phyloP scores from a whole-genome alignment of 2,113 vertebrate species.

The Pachypanchax playfairii region DNA sequence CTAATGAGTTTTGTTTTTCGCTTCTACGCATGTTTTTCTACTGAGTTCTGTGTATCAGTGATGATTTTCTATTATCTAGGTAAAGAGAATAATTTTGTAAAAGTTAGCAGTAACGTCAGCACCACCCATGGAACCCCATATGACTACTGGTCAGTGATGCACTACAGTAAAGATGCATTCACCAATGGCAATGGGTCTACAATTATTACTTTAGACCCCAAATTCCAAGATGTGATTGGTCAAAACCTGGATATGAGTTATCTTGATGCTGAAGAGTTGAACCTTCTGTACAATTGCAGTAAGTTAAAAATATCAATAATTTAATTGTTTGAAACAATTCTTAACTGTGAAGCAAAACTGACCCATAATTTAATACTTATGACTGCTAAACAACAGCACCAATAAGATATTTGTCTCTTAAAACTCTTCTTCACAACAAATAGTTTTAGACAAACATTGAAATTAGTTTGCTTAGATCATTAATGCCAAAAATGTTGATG shows the following conservation, averaged over 20 bases:
- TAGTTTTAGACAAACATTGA: no score
- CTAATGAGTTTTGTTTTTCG: no score
- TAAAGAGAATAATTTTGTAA: neutral
- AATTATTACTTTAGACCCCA: conserved; percentile 80
- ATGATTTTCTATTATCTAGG: conserved; percentile 15
- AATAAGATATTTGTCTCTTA: no score
- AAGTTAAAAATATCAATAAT: no score
- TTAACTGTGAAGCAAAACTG: no score
- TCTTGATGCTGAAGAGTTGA: conserved; percentile 80
- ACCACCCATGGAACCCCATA: conserved; percentile 62
- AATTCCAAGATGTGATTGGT: conserved; percentile 85
- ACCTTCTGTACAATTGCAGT: conserved; percentile 85
- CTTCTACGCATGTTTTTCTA: neutral
- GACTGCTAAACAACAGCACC: no score
- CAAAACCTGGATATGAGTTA: conserved; percentile 87
- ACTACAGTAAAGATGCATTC: conserved; percentile 83
- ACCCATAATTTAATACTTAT: no score
- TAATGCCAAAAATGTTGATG: no score
- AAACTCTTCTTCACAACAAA: no score
- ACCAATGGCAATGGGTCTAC: conserved; percentile 82
- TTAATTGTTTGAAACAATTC: no score
- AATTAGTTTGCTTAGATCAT: no score
- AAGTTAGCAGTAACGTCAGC: neutral
- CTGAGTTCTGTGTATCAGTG: conserved; percentile 29
- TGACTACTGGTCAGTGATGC: conserved; percentile 75